A percentile compares a stretch with the other conserved stretches of the same genome.
These are phyloP conservation scores for Drosophila mayri DNA, from an alignment of 1,140 invertebrate genomes.

Conservation along the genomic window DNA sequence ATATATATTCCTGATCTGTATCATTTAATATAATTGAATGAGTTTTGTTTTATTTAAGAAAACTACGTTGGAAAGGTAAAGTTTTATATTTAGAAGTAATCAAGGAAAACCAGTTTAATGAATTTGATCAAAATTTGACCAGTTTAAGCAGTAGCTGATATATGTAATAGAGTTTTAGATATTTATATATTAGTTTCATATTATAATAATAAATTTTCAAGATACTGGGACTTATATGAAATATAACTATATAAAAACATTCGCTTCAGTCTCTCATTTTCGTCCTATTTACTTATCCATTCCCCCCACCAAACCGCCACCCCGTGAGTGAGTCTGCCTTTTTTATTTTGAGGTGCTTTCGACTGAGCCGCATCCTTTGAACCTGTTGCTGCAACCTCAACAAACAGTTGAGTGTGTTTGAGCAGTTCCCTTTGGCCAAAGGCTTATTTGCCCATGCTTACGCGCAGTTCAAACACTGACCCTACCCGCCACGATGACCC, in stretches of 20 bases:
- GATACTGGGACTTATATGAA: background rate
- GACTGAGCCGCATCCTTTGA: slow-evolving; percentile 73
- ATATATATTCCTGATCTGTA: background rate
- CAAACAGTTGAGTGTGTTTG: slow-evolving; percentile 67
- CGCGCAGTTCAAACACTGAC: slow-evolving; percentile 73
- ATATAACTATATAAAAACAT: background rate
- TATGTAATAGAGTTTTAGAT: background rate
- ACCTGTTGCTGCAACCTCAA: slow-evolving; percentile 77
- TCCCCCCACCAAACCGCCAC: background rate
- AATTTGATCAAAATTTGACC: background rate
- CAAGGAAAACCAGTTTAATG: background rate
- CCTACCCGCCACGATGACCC: slow-evolving; percentile 48
- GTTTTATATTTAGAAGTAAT: background rate
- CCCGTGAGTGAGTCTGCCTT: slow-evolving; percentile 42
- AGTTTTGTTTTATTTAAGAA: background rate
- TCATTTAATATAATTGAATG: too few relatives aligned
- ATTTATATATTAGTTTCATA: too few relatives aligned
- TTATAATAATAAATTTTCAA: background rate
- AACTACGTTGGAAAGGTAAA: background rate
- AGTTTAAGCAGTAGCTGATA: background rate
- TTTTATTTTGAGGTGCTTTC: slow-evolving; percentile 22
- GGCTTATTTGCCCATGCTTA: slow-evolving; percentile 75
- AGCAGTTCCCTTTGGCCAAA: slow-evolving; percentile 71
- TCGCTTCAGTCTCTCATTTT: background rate
- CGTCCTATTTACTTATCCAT: slow-evolving; percentile 7